Percentiles rank a stretch among this genome's conserved stretches.
phyloP scores from a whole-genome alignment of 2,113 vertebrate genomes.

The Channa argus region DNA sequence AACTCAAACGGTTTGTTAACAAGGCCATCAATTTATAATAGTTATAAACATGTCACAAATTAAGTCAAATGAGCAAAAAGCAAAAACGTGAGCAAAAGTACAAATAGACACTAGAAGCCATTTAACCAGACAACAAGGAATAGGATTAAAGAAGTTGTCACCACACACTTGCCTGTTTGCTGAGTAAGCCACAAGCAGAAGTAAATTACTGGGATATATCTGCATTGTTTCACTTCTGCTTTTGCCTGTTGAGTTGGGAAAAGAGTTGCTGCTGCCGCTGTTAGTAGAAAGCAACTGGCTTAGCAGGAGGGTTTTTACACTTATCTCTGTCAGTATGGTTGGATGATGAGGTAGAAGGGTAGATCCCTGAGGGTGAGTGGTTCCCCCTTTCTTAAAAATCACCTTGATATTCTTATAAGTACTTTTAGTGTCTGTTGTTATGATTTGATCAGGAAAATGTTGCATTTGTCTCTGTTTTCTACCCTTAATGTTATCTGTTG shows the following conservation, averaged over 20 bases:
- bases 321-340: background rate
- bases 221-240: constrained; percentile 59
- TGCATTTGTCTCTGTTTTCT: no score
- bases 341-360: constrained; percentile 45
- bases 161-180: background rate
- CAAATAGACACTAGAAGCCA: no score
- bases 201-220: constrained; percentile 25
- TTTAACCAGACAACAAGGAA: background rate
- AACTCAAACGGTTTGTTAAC: no score
- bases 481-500: background rate
- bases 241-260: background rate
- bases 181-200: constrained; percentile 51
- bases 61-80: background rate
- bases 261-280: background rate
- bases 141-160: background rate
- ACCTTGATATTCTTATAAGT: background rate
- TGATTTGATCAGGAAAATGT: background rate
- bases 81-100: no score
- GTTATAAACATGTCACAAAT: background rate
- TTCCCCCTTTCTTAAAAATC: constrained; percentile 7
- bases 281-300: constrained; percentile 7
- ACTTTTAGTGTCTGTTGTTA: background rate
- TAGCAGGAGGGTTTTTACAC: constrained; percentile 23
- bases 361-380: constrained; percentile 52
- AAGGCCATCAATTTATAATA: no score